Percentiles rank a stretch among this genome's conserved stretches.
Evolutionary conservation across 2,113 vertebrate genomes (phyloP).

Genomic region (Cisticola juncidis): DNA sequence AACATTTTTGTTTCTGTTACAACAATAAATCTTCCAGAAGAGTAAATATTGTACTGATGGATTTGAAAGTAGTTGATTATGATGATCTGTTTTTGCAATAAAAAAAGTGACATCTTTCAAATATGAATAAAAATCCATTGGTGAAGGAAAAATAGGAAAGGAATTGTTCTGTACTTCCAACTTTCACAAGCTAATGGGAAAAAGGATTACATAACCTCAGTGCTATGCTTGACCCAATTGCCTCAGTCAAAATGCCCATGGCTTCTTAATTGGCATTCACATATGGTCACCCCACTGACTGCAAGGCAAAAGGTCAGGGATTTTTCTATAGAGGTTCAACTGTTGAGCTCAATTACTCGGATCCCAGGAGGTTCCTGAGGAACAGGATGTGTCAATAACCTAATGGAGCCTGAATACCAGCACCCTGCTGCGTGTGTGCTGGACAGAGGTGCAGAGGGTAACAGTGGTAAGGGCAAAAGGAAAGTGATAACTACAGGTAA

Average conservation of each 20-base stretch:
- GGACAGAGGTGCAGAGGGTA: neutral
- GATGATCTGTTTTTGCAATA: neutral
- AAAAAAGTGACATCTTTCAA: neutral
- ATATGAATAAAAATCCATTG: neutral
- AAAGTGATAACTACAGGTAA: neutral
- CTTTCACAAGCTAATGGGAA: neutral
- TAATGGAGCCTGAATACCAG: neutral
- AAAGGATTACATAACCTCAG: neutral
- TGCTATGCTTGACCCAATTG: neutral
- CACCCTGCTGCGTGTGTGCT: neutral
- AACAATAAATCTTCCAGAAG: neutral
- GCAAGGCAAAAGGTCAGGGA: neutral
- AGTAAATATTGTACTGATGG: neutral
- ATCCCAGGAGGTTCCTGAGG: neutral
- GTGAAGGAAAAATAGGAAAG: neutral
- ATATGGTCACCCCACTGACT: neutral
- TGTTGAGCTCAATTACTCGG: neutral
- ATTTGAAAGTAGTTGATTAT: neutral
- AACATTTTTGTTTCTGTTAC: neutral
- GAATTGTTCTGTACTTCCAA: neutral
- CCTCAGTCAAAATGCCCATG: neutral
- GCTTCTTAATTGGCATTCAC: neutral
- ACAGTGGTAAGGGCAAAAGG: neutral
- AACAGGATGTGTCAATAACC: neutral
- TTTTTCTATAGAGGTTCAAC: neutral